Evolutionary conservation across 2,888 invertebrate species (phyloP), one percentile per base, ranked within the genome.

Genomic region (Cheilosia urbana): DNA sequence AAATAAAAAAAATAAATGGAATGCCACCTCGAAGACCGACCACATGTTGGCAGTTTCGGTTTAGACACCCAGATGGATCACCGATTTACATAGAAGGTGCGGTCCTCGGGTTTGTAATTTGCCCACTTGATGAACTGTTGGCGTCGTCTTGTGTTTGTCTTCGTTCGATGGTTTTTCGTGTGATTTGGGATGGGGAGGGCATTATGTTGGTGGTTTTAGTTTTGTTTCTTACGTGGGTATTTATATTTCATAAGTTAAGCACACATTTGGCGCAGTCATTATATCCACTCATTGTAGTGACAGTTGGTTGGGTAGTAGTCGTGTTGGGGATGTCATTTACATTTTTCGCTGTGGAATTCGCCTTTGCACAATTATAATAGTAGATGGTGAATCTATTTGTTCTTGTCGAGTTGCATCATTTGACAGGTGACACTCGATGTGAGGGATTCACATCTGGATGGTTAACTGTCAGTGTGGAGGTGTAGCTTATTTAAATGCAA

Each of bases 71-170:
- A 63, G 63, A 55, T 42, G 40, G 21, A 30, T 21, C 24, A 76
- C 11, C 17, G 37, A 82, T 82, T 82, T 72, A 66, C 77, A 82
- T 82, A 82, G 77, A 68, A 82, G 82, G 82, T 77, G 82, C 72
- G 77, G 82, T 72, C 66, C 71, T 66, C 58, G 53, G 37, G 15
- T 63, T 58, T 5, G 69, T 71, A 63, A 65, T 76, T 77, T 82
- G 69, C 76, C 69, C 76, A 81, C 80, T 75, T 66, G 62, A 75
- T 68, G 60, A 72, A 51, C 62, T 60, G 21, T 3, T 55, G 63
- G 47, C 42, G 24, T 81, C 42, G 24, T 81, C 27, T 69, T 57
- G 47, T 62, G 42, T 63, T 60, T 51, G 51, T 63, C 47, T 37
- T 53, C 45, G 45, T 66, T 37, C 24, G 66, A 51, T 62, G 45